phyloP scores from a whole-genome alignment of 2,888 invertebrate genomes.

The Graphium colonna region DNA sequence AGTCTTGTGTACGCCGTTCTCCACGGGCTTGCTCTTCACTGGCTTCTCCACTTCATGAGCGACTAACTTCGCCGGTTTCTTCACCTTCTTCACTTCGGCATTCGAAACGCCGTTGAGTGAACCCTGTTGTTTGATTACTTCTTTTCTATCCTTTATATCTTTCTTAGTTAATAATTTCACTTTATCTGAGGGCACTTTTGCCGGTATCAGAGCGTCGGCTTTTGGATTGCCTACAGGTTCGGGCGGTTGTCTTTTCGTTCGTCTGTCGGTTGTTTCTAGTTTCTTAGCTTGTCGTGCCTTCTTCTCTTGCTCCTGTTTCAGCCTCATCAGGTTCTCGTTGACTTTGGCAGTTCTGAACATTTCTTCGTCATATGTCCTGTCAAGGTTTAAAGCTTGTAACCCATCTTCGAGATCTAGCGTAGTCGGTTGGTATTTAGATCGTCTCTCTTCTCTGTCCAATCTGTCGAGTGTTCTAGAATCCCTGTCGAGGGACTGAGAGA shows the following conservation, averaged over 20 bases:
- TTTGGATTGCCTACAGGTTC: constrained; percentile 64
- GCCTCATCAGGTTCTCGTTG: constrained; percentile 69
- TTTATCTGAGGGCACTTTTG: constrained; percentile 65
- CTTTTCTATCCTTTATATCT: constrained; percentile 64
- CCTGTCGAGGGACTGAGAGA: constrained; percentile 72
- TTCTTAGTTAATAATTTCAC: constrained; percentile 63
- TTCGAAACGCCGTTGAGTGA: constrained; percentile 49
- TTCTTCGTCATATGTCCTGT: constrained; percentile 65
- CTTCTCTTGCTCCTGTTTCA: constrained; percentile 68
- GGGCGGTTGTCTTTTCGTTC: constrained; percentile 41
- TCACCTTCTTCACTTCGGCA: constrained; percentile 58
- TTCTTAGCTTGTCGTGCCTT: constrained; percentile 57
- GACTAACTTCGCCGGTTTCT: constrained; percentile 52
- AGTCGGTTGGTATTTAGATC: constrained; percentile 67
- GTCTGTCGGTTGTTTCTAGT: constrained; percentile 52
- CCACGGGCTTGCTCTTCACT: constrained; percentile 44
- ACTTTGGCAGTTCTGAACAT: constrained; percentile 72
- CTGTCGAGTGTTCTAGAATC: constrained; percentile 70
- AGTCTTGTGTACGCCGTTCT: constrained; percentile 54
- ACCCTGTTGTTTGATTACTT: constrained; percentile 61
- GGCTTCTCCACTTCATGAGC: constrained; percentile 53
- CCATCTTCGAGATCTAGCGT: constrained; percentile 79
- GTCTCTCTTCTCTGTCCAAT: constrained; percentile 64
- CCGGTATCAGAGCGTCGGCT: constrained; percentile 56
- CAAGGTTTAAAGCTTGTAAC: constrained; percentile 73